Percentiles rank a stretch among this genome's conserved stretches.
Conservation (phyloP, 2,113 vertebrate genomes). For the Entomyzon cyanotis region DNA sequence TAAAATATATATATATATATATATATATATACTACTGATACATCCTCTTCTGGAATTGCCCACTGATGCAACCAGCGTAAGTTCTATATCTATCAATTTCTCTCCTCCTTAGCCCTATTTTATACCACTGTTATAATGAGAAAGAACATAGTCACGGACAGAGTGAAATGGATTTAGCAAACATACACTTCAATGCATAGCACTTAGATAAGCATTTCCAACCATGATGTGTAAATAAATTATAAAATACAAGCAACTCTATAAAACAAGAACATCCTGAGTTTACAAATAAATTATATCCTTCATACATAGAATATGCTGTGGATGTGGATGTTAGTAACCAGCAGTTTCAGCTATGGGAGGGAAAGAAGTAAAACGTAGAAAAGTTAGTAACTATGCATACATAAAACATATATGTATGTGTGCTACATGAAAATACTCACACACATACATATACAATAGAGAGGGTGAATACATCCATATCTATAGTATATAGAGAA, state of each 20-base stretch:
- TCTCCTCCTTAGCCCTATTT: not conserved
- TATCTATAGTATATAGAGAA: constrained; percentile 48
- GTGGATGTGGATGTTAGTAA: constrained; percentile 53
- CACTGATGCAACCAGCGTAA: not conserved
- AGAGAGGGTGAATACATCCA: constrained; percentile 33
- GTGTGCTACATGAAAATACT: constrained; percentile 17
- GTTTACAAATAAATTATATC: constrained; percentile 82
- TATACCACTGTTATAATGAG: constrained; percentile 27
- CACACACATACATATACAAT: not conserved
- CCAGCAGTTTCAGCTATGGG: constrained; percentile 67
- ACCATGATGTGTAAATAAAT: constrained; percentile 78
- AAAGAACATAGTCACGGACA: constrained; percentile 50
- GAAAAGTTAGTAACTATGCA: constrained; percentile 64
- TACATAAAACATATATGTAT: constrained; percentile 49
- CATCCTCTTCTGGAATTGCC: not conserved
- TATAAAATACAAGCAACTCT: constrained; percentile 75
- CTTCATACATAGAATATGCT: constrained; percentile 71
- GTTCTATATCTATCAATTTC: constrained; percentile 6
- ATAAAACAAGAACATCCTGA: constrained; percentile 75
- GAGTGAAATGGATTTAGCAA: constrained; percentile 74
- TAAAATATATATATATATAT: constrained; percentile 27
- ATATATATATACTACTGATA: constrained; percentile 34
- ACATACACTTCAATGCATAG: constrained; percentile 82
- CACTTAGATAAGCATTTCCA: constrained; percentile 71
- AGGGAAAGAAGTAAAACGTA: constrained; percentile 42